phyloP scores from a whole-genome alignment of 2,888 invertebrate genomes.

The Lampropteryx suffumata region DNA sequence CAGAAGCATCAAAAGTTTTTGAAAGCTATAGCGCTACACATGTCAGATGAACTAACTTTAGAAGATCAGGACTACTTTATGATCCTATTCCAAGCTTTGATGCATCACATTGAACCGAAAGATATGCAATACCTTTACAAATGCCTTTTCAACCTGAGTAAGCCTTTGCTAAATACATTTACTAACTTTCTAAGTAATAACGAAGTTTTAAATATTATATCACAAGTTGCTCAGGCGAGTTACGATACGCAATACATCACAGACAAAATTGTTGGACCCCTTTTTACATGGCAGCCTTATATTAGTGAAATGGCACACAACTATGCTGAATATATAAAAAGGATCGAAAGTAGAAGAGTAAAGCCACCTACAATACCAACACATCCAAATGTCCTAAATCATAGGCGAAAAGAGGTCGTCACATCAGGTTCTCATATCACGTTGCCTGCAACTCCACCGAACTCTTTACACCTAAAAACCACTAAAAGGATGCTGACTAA shows the following conservation, averaged over 20 bases:
- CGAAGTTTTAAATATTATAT: constrained; percentile 67
- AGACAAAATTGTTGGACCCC: constrained; percentile 73
- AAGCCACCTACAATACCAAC: constrained; percentile 63
- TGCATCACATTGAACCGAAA: constrained; percentile 58
- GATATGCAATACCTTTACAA: constrained; percentile 62
- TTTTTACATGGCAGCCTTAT: constrained; percentile 74
- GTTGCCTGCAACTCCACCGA: constrained; percentile 54
- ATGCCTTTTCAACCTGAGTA: constrained; percentile 70
- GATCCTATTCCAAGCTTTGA: constrained; percentile 61
- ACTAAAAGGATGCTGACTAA: constrained; percentile 66
- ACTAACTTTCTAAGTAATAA: constrained; percentile 70
- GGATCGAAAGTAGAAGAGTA: constrained; percentile 53
- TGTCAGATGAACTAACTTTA: constrained; percentile 54
- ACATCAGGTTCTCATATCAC: constrained; percentile 14
- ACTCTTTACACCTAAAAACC: constrained; percentile 41
- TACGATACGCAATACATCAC: constrained; percentile 79
- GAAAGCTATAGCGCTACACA: constrained; percentile 48
- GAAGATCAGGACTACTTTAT: constrained; percentile 65
- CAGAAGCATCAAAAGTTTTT: constrained; percentile 62
- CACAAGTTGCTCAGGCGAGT: constrained; percentile 68
- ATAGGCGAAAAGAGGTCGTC: constrained; percentile 45
- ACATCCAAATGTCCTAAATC: constrained; percentile 60
- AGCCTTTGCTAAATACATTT: constrained; percentile 57
- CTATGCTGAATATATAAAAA: constrained; percentile 60
- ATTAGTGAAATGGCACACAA: constrained; percentile 68